A percentile compares a stretch with the other conserved stretches of the same genome.
These are phyloP conservation scores for Redunca redunca DNA, from an alignment of 2,113 vertebrate species.

Conservation along the genomic window DNA sequence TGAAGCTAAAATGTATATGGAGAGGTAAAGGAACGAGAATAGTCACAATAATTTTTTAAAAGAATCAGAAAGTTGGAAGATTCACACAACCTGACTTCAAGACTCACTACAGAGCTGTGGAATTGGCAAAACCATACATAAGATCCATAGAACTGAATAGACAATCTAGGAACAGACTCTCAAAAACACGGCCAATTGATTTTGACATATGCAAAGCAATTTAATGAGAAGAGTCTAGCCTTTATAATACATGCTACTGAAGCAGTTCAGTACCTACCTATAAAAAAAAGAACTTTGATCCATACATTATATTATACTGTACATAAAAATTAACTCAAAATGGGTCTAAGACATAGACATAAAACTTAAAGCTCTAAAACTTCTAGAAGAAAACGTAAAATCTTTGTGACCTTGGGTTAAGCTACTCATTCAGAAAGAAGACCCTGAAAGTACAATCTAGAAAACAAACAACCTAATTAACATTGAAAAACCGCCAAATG, in stretches of 20 bases:
- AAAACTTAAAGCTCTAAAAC: background rate
- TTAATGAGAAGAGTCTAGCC: background rate
- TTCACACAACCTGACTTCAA: background rate
- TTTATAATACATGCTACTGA: background rate
- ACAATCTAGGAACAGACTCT: background rate
- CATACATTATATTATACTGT: background rate
- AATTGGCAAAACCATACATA: background rate
- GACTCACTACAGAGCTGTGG: background rate
- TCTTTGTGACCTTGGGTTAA: background rate
- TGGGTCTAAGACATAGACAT: background rate
- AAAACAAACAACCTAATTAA: background rate
- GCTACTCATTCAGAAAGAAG: background rate
- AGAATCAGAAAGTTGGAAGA: background rate
- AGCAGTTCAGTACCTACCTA: background rate
- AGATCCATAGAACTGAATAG: background rate
- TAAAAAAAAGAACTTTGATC: background rate
- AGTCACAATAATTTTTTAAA: background rate
- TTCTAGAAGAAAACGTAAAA: background rate
- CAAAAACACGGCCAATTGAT: background rate
- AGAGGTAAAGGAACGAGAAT: background rate
- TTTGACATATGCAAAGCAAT: background rate
- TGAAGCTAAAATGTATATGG: background rate
- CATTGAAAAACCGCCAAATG: background rate
- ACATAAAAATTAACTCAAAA: background rate
- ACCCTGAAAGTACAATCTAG: background rate